Evolutionary conservation across 2,113 vertebrate genomes (phyloP), one percentile per base, ranked within the genome.

Genomic region (Motacilla alba): DNA sequence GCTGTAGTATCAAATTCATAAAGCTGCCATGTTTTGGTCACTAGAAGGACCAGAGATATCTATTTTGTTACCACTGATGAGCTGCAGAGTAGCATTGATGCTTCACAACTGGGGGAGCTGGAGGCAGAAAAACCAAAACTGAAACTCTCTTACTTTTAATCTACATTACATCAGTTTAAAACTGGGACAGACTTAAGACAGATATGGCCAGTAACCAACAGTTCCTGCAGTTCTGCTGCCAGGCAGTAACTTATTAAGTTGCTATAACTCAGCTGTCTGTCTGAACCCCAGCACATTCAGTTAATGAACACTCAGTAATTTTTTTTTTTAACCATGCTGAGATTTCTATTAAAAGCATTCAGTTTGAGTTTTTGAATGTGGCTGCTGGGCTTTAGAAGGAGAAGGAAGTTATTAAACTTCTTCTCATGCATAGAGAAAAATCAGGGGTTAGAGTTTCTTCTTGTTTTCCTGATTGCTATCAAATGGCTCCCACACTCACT

Each of bases 281-380:
- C 92, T 96, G 83, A 93, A 86, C 46, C 37, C n/a, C 52, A 95
- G 37, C 39, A 81, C 73, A 81, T 59, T 89, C 60, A 19, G 52
- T 78, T 94, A 93, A 96, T 83, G 89, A 94, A 44, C 24, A 18
- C 52, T 59, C 11, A 0, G 86, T 88, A 80, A 59, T 73, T 90
- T 94, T 91, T 35, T 35, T 44, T 92, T 88, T 94, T 90, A 94
- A 64, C 64, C 91, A 89, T 26, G 68, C 94, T 92, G 91, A 92
- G 94, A 87, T 70, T 89, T 95, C 91, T 89, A 87, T 92, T 93
- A 83, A 92, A 93, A 92, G 86, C 83, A 94, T 84, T 85, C 1
- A 0, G 37, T 94, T 37, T 75, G 49, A 24, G 43, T 39, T 94
- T 94, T 86, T 90, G 39, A 92, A 89, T 4, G 9, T 0, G 15